Evolutionary conservation across 2,797 vertebrate genomes (phyloP), one percentile per base, ranked within the genome.

Genomic region (Pangasius djambal): DNA sequence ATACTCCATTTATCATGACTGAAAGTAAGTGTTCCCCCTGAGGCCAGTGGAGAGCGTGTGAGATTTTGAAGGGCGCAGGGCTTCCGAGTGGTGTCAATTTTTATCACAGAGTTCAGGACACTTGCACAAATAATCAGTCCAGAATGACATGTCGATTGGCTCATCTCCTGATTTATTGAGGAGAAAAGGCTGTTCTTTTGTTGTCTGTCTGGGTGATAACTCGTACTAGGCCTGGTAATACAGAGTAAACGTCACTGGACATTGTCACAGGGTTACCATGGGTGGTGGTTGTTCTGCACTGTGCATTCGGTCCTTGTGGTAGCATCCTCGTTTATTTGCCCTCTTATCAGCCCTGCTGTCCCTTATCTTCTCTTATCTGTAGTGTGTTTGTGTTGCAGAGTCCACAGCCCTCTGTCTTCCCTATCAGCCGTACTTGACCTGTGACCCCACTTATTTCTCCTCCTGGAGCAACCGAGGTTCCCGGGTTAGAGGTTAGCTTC

Each of bases 401-500:
- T 89, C 28, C 88, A 50, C 65, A 57, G 65, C 63, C 75, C 67
- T 89, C 44, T 82, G 83, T 70, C 88, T 74, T 72, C 22, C 75
- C 81, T 55, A 88, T 89, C 82, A 85, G 50, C 85, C 15, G 85
- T 55, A 86, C 82, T 87, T 87, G 91, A 92, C 88, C 91, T 52
- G 48, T 86, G 77, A 65, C 82, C 61, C 77, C 16, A 52, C 34
- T 87, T 87, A 89, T 82, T 90, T 90, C 79, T 78, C 65, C 61
- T 88, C 88, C 87, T 34, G 44, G 34, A 22, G 16, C 78, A 69
- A 52, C 44, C 31, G 48, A 55, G 88, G 86, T 61, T 69, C 84
- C 28, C 16, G 50, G 87, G 85, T 61, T 69, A 37, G 89, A 90
- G 87, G 88, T 85, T 72, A 77, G 55, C 83, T 86, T 57, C 37